Evolutionary conservation across 1,140 invertebrate species (phyloP).

Genomic region (Rhynchophorus ferrugineus): DNA sequence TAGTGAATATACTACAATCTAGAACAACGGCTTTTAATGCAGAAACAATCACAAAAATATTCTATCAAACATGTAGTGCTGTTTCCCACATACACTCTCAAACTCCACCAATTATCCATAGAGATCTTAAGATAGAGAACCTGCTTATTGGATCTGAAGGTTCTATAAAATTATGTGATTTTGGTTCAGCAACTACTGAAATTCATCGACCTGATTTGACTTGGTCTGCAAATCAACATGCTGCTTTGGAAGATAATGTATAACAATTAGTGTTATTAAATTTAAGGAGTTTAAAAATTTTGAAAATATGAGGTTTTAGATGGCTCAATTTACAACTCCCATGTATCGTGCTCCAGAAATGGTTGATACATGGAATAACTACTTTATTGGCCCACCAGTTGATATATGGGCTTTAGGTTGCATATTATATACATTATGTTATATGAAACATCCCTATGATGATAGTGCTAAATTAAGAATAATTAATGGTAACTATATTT

Average conservation of each 20-base stretch:
- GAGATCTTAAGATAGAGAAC: conserved; percentile 83
- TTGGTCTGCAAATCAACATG: conserved; percentile 89
- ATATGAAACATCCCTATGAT: conserved; percentile 93
- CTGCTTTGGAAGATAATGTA: conserved; percentile 90
- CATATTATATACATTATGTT: conserved; percentile 87
- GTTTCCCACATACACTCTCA: conserved; percentile 91
- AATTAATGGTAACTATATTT: conserved; percentile 89
- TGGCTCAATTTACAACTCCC: conserved; percentile 70
- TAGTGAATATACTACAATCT: conserved; percentile 72
- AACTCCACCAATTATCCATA: conserved; percentile 80
- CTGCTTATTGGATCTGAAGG: conserved; percentile 67
- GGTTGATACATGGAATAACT: conserved; percentile 96
- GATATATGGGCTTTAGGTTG: conserved; percentile 98
- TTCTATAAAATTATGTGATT: conserved; percentile 94
- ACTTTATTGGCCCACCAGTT: conserved; percentile 76
- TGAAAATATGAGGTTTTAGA: conserved; percentile 38
- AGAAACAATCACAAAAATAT: conserved; percentile 76
- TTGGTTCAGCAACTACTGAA: conserved; percentile 91
- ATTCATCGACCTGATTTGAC: conserved; percentile 74
- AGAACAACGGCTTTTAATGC: conserved; percentile 57
- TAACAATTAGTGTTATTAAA: neutral
- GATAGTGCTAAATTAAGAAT: conserved; percentile 94
- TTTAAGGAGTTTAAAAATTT: neutral
- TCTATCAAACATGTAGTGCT: conserved; percentile 85
- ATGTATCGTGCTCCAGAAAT: conserved; percentile 94